Evolutionary conservation across 53 echinoderm and acorn worm genomes (phyloP), one percentile per base, ranked within the genome.

Genomic region (Echinometra lucunter): DNA sequence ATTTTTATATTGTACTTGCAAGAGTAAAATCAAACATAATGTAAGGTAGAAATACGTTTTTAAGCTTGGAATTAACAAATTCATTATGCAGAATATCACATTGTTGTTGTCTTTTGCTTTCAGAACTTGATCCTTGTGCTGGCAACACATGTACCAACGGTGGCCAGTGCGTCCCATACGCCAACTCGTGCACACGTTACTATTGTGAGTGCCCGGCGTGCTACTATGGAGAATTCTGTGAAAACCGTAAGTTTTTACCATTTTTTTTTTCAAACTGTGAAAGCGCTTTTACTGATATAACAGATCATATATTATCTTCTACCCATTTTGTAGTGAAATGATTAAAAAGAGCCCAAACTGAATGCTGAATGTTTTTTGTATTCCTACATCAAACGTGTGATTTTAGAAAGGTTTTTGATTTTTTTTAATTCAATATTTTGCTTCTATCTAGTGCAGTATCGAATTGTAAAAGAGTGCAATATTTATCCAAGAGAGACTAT

Each of bases 151-250:
- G 98, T 91, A 58, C 28, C 30, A 97, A 97, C 37, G 97, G 97
- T 32, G 98, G 94, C 23, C 94, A 88, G 9, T 98, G 98, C 58
- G 74, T 49, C 25, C 94, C 88, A 56, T 95, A 96, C 37, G 58
- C 94, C 7, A 95, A 92, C 60, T 96, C 97, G 88, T 98, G 98
- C 58, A 97, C 96, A 44, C 92, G 93, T 28, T 98, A 98, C 80
- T 96, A 94, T 57, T 98, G 98, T 92, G 95, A 97, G 44, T 98
- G 98, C 94, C 97, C 97, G 9, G n/a, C 90, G 28, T 98, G 98
- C 81, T 97, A 89, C 89, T 95, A 92, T 8, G 98, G 98, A 95
- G 95, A 95, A 17, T 97, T 94, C 94, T 98, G 98, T 78, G 80
- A 98, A 74, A 95, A 92, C 28, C 82, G 97, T 97, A 94, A 96